A percentile compares a stretch with the other conserved stretches of the same genome.
Evolutionary conservation across 23 tunicate genomes (phyloP).

Genomic region (Styela plicata): DNA sequence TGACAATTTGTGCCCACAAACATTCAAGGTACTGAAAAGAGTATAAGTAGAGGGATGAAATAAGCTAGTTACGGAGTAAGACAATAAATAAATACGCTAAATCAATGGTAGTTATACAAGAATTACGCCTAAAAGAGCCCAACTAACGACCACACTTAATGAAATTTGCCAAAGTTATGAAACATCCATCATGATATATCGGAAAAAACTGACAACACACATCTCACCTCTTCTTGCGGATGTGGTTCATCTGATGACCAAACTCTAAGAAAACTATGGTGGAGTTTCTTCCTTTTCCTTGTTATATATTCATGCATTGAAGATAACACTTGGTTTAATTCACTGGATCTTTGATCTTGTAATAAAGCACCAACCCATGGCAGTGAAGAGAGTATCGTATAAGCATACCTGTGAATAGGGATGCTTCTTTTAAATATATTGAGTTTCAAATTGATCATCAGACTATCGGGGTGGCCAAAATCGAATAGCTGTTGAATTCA

Average conservation of each 20-base stretch:
- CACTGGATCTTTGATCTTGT: constrained; percentile 41
- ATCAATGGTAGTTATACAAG: no score
- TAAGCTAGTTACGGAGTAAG: no score
- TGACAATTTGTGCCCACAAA: constrained; percentile 83
- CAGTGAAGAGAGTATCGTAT: constrained; percentile 63
- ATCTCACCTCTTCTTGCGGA: constrained; percentile 80
- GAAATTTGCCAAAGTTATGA: no score
- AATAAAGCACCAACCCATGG: constrained; percentile 90
- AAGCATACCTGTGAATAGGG: constrained; percentile 43
- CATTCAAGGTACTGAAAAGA: constrained; percentile 70
- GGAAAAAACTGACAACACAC: background rate
- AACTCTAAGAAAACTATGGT: constrained; percentile 75
- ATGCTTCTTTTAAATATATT: background rate
- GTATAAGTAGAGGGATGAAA: no score
- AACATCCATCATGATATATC: no score
- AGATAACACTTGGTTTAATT: constrained; percentile 56
- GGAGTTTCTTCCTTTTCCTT: constrained; percentile 53
- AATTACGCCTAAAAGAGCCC: no score
- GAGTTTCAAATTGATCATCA: no score
- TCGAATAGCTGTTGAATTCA: no score
- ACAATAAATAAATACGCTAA: no score
- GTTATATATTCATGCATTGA: constrained; percentile 58
- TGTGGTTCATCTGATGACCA: constrained; percentile 95
- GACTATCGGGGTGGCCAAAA: no score
- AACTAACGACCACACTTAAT: no score